Evolutionary conservation across 2,888 invertebrate genomes (phyloP).

Genomic region (Lithosia quadra): DNA sequence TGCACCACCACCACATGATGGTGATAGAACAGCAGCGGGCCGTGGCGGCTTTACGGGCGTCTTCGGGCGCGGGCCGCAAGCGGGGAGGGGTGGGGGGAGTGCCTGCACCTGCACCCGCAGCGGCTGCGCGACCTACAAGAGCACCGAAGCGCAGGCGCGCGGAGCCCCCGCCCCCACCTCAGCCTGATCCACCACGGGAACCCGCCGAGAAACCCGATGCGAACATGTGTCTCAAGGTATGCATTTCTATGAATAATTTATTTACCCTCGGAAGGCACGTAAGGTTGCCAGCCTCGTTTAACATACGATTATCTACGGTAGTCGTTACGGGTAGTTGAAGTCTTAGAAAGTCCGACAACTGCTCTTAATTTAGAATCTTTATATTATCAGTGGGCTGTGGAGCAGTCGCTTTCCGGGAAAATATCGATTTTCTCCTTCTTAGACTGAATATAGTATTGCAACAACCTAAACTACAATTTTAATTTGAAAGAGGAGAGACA

Average conservation of each 20-base stretch:
- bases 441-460: too few species aligned
- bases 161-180: slow-evolving; percentile 79
- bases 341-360: too few species aligned
- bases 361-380: neutral
- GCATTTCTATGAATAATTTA: neutral
- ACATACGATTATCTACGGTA: too few species aligned
- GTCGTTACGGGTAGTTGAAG: too few species aligned
- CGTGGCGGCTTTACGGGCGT: slow-evolving; percentile 75
- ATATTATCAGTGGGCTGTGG: too few species aligned
- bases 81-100: slow-evolving; percentile 47
- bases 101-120: slow-evolving; percentile 51
- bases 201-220: slow-evolving; percentile 93
- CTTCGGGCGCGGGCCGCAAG: slow-evolving; percentile 61
- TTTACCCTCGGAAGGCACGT: too few species aligned
- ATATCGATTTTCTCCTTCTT: too few species aligned
- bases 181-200: slow-evolving; percentile 88
- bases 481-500: too few species aligned
- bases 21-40: slow-evolving; percentile 86
- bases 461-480: too few species aligned
- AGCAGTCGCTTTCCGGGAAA: too few species aligned
- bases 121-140: slow-evolving; percentile 72
- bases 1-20: slow-evolving; percentile 88
- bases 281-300: too few species aligned
- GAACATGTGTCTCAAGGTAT: slow-evolving; percentile 93
- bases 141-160: slow-evolving; percentile 68